These are phyloP conservation scores for Invenusta paracnida DNA, from an alignment of 2,888 invertebrate genomes.

Conservation along the genomic window DNA sequence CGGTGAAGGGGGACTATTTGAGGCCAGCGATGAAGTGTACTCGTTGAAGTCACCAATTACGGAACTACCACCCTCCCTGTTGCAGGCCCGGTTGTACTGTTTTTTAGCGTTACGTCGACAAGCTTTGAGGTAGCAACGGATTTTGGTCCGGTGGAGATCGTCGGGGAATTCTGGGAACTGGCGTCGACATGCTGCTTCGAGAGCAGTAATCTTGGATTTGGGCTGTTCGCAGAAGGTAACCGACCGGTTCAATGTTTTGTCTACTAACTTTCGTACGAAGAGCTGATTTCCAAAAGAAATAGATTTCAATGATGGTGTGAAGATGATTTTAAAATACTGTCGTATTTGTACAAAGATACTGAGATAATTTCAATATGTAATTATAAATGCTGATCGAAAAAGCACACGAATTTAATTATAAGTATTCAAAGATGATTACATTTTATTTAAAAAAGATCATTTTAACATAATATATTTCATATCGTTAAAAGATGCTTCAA, in stretches of 20 bases:
- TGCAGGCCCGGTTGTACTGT: slow-evolving; percentile 27
- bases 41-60: slow-evolving; percentile 18
- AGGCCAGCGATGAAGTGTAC: slow-evolving; percentile 5
- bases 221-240: slow-evolving; percentile 39
- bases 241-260: slow-evolving; percentile 31
- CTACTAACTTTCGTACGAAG: slow-evolving; percentile 34
- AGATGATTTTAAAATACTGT: no score
- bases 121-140: slow-evolving; percentile 34
- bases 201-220: slow-evolving; percentile 32
- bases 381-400: no score
- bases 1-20: background rate
- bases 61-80: slow-evolving; percentile 5
- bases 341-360: no score
- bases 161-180: slow-evolving; percentile 31
- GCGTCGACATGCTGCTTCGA: slow-evolving; percentile 28
- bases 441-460: no score
- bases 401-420: no score
- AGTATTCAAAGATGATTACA: no score
- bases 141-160: slow-evolving; percentile 36
- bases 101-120: slow-evolving; percentile 39
- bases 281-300: no score
- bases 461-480: no score
- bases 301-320: no score
- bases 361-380: no score
- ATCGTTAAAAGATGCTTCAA: no score